Percentiles rank a stretch among this genome's conserved stretches.
phyloP scores from a whole-genome alignment of 2,888 invertebrate species.

The Drosophila affinis region DNA sequence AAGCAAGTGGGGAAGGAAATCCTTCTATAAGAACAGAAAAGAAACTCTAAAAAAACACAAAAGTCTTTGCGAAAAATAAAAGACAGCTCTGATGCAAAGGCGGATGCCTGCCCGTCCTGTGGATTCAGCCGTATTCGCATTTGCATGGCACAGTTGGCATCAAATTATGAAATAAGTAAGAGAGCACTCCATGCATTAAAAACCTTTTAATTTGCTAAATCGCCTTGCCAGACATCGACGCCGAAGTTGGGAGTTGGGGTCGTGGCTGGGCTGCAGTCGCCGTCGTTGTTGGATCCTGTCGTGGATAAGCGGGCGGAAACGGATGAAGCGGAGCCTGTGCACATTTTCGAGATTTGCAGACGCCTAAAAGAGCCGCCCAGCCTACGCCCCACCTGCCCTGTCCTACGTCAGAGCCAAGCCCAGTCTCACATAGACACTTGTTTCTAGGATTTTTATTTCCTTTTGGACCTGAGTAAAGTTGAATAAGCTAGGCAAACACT shows the following conservation, averaged over 20 bases:
- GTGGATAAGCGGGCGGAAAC: slow-evolving; percentile 58
- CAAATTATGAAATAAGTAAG: slow-evolving; percentile 81
- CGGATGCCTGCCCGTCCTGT: slow-evolving; percentile 29
- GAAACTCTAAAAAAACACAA: slow-evolving; percentile 29
- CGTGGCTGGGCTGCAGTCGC: slow-evolving; percentile 13
- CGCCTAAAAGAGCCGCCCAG: slow-evolving; percentile 65
- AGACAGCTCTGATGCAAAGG: slow-evolving; percentile 27
- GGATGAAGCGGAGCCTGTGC: slow-evolving; percentile 70
- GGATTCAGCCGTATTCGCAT: slow-evolving; percentile 34
- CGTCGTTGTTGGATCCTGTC: slow-evolving; percentile 15
- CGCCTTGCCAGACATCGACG: slow-evolving; percentile 81
- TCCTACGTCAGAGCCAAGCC: background rate
- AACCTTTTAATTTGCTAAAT: slow-evolving; percentile 83
- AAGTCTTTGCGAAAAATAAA: slow-evolving; percentile 45
- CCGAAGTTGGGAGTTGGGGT: slow-evolving; percentile 31
- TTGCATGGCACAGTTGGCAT: slow-evolving; percentile 58
- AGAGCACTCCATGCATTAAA: slow-evolving; percentile 82
- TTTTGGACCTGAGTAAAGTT: slow-evolving; percentile 58
- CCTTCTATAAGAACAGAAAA: slow-evolving; percentile 15
- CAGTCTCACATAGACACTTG: slow-evolving; percentile 54
- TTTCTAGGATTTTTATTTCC: slow-evolving; percentile 36
- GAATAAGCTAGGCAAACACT: slow-evolving; percentile 72
- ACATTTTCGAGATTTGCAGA: slow-evolving; percentile 79
- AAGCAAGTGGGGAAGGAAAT: slow-evolving; percentile 11
- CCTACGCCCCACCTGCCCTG: slow-evolving; percentile 38